phyloP scores from a whole-genome alignment of 2,113 vertebrate species.

The Neotoma lepida region DNA sequence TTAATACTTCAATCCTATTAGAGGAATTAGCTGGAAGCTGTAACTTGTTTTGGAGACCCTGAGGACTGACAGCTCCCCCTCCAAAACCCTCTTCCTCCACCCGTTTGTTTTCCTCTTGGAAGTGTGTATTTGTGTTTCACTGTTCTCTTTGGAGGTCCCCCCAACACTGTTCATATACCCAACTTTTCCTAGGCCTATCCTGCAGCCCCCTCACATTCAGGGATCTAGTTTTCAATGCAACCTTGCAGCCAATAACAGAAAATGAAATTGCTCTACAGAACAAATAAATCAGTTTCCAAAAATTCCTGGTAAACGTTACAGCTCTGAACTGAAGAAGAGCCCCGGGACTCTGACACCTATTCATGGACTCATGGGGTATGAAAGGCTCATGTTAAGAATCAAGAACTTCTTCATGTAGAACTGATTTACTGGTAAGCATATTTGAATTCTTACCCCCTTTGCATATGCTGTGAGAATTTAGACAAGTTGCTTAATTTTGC shows the following conservation, averaged over 20 bases:
- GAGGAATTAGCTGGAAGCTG: neutral
- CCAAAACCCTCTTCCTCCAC: neutral
- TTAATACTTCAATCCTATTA: neutral
- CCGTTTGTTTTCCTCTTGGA: neutral
- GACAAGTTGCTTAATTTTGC: constrained; percentile 29
- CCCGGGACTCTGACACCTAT: neutral
- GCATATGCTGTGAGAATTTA: neutral
- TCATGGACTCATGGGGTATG: neutral
- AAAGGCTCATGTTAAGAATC: neutral
- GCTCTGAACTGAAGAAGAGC: neutral
- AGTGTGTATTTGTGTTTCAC: neutral
- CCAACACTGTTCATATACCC: no score
- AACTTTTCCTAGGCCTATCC: neutral
- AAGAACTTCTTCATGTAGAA: neutral
- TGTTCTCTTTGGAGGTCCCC: neutral
- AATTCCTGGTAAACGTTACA: neutral
- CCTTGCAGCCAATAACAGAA: neutral
- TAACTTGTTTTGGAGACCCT: neutral
- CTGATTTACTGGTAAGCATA: neutral
- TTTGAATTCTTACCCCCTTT: neutral
- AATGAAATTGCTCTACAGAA: neutral
- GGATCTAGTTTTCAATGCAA: constrained; percentile 13
- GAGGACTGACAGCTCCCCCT: neutral
- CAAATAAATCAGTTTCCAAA: neutral
- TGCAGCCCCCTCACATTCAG: neutral